phyloP scores from a whole-genome alignment of 1,140 invertebrate species.

The Bombus sibiricus region DNA sequence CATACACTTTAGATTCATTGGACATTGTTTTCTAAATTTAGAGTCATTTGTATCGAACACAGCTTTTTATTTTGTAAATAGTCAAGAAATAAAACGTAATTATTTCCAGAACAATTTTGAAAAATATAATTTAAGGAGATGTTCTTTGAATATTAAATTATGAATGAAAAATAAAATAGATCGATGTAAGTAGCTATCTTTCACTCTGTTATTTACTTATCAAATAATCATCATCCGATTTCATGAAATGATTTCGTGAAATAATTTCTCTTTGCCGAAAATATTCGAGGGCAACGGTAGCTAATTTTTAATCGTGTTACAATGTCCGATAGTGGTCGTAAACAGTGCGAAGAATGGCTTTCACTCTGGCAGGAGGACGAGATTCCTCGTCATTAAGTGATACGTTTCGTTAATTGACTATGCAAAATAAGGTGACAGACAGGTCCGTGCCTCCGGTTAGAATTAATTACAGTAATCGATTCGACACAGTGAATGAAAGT shows the following conservation, averaged over 20 bases:
- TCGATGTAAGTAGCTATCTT: not conserved
- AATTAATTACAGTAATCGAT: constrained; percentile 17
- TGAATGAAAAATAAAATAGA: not conserved
- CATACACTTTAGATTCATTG: no score
- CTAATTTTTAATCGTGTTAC: not conserved
- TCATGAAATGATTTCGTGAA: not conserved
- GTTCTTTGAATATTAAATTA: not conserved
- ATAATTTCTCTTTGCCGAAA: not conserved
- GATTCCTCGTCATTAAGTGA: no score
- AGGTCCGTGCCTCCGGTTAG: constrained; percentile 13
- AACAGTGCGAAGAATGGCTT: not conserved
- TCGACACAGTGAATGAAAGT: not conserved
- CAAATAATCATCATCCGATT: not conserved
- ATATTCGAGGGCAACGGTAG: not conserved
- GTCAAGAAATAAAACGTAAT: not conserved
- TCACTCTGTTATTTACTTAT: not conserved
- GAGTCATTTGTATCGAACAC: not conserved
- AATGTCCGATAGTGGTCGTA: not conserved
- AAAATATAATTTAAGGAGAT: not conserved
- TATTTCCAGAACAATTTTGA: not conserved
- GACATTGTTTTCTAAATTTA: no score
- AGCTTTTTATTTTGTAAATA: not conserved
- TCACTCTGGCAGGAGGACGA: no score
- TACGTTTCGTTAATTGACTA: not conserved
- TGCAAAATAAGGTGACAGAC: constrained; percentile 11